Percentiles rank a stretch among this genome's conserved stretches.
Evolutionary conservation across 2,113 vertebrate genomes (phyloP).

Genomic region (Azemiops feae): DNA sequence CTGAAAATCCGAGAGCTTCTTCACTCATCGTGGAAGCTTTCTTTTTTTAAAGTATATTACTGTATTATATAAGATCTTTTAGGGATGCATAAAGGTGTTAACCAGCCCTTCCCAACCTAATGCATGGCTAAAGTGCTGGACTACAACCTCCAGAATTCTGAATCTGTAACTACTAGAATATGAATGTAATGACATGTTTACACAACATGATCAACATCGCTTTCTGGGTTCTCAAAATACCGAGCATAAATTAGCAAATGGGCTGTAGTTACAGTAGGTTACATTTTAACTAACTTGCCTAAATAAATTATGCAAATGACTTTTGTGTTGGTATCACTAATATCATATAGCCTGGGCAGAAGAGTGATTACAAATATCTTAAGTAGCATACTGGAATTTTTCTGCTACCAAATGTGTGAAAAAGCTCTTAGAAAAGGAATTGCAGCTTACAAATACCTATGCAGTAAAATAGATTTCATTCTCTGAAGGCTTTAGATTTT

Average conservation of each 20-base stretch:
- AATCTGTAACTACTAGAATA: neutral
- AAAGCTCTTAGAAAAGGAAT: neutral
- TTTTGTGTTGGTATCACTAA: neutral
- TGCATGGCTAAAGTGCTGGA: neutral
- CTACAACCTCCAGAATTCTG: neutral
- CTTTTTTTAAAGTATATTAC: neutral
- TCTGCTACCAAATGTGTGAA: neutral
- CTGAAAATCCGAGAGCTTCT: neutral
- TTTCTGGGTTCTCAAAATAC: neutral
- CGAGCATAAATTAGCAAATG: neutral
- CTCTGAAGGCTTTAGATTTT: constrained; percentile 10
- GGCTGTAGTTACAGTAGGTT: neutral
- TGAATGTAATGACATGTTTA: neutral
- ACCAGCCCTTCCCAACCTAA: neutral
- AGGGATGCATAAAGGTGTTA: neutral
- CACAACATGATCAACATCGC: neutral
- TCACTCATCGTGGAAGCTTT: neutral
- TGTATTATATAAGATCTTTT: neutral
- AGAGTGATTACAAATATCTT: neutral
- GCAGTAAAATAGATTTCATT: constrained; percentile 7
- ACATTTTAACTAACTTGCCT: neutral
- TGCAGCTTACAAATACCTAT: constrained; percentile 3
- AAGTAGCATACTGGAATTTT: neutral
- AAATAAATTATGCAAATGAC: neutral
- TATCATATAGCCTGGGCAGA: neutral